Conservation (phyloP, 2,888 invertebrate genomes). For the Brachyptera risi region DNA sequence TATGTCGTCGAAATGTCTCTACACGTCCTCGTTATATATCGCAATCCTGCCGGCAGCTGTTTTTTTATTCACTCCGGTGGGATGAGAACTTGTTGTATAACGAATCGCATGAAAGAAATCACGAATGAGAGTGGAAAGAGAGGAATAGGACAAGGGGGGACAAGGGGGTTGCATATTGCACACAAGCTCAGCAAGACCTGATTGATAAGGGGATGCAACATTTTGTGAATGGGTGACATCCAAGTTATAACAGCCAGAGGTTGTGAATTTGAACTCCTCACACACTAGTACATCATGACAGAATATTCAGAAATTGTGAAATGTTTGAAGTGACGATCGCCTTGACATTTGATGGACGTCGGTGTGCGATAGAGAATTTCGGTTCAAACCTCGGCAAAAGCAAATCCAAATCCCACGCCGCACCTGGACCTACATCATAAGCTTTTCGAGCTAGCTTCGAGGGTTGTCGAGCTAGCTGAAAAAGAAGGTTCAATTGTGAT, state of each 20-base stretch:
- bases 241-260: no score
- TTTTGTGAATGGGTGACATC: background rate
- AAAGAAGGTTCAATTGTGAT: slow-evolving; percentile 26
- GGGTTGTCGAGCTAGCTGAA: slow-evolving; percentile 9
- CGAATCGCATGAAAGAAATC: slow-evolving; percentile 3
- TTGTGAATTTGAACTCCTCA: background rate
- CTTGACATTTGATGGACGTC: slow-evolving; percentile 25
- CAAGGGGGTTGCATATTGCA: slow-evolving; percentile 1
- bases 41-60: slow-evolving; percentile 7
- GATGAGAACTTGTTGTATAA: background rate
- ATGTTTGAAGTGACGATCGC: background rate
- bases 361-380: background rate
- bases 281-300: background rate
- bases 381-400: background rate
- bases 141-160: background rate
- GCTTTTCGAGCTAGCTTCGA: background rate
- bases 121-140: background rate
- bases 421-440: slow-evolving; percentile 24
- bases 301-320: background rate
- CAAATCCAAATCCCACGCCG: slow-evolving; percentile 28
- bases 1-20: background rate
- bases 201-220: background rate
- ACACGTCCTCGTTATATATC: background rate
- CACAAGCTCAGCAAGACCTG: background rate
- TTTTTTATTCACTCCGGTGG: background rate